Evolutionary conservation across 2,888 invertebrate species (phyloP), one percentile per base, ranked within the genome.

Genomic region (Drosophila pseudotakahashii): DNA sequence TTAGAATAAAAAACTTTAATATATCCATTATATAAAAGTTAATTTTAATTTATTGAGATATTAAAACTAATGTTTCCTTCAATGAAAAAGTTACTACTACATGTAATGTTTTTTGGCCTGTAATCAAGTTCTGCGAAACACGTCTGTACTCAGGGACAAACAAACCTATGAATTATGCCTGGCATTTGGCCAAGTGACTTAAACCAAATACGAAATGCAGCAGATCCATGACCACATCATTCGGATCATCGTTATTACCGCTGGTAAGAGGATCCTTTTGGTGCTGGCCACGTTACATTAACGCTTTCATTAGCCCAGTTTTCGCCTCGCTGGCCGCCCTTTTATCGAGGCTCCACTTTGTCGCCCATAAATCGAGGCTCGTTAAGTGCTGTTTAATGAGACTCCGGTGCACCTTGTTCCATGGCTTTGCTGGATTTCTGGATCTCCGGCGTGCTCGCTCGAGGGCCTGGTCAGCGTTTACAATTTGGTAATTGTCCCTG

Each of bases 261-360:
- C 14, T 16, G 67, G 54, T 34, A 45, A 51, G 30, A 32, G 64
- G 19, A 66, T 67, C 53, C 53, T 30, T 23, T 6, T 11, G 11
- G 16, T 26, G 41, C 55, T 57, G 36, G 52, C 58, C 55, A 68
- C 44, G 63, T 70, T 72, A 69, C 70, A 88, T 85, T 82, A 84
- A 73, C 86, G 86, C 86, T 77, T 86, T 86, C 88, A 84, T 86
- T 84, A 84, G 88, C 86, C 88, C 83, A 80, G 81, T 88, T 88
- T 78, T 68, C 50, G 77, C 58, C 60, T 51, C 54, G 69, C 34
- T 64, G 73, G 71, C 75, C 75, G 75, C 73, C 79, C 77, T 62
- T 77, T 79, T 77, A 72, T 85, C 66, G 71, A 48, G 52, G 55
- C 67, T 44, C 64, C 52, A 71, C 73, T 69, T 86, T 67, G 71